These are phyloP conservation scores for Phrynocephalus guinanensis DNA, from an alignment of 2,797 vertebrate species.

Conservation along the genomic window DNA sequence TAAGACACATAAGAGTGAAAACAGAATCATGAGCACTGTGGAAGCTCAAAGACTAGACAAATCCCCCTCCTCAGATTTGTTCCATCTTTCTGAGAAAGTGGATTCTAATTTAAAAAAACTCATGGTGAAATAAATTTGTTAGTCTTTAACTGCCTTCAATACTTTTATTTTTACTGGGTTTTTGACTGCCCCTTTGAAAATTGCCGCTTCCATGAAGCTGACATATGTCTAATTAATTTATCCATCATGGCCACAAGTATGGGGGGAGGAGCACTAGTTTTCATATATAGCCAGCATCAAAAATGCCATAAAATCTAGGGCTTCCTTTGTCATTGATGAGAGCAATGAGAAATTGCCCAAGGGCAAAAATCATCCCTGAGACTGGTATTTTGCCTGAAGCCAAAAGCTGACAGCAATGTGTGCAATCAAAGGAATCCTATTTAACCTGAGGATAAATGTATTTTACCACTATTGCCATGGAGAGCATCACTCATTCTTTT, in stretches of 20 bases:
- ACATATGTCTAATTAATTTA: background rate
- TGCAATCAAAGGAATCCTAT: constrained; percentile 28
- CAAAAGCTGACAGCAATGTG: background rate
- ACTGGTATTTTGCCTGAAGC: constrained; percentile 29
- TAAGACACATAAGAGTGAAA: too few relatives aligned
- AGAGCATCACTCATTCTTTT: background rate
- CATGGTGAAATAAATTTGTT: too few relatives aligned
- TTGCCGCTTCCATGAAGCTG: background rate
- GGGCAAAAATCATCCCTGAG: constrained; percentile 7
- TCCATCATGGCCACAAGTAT: background rate
- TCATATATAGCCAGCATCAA: constrained; percentile 3
- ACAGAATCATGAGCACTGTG: too few relatives aligned
- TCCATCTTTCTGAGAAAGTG: too few relatives aligned
- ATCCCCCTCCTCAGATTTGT: too few relatives aligned
- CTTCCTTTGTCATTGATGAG: constrained; percentile 16
- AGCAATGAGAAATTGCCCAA: constrained; percentile 11
- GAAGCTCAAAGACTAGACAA: too few relatives aligned
- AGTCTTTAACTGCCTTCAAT: too few relatives aligned
- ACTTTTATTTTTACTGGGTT: too few relatives aligned
- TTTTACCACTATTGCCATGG: background rate
- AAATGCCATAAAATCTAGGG: constrained; percentile 20
- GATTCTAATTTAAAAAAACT: too few relatives aligned
- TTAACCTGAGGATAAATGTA: constrained; percentile 6
- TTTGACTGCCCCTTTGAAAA: too few relatives aligned
- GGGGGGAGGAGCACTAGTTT: background rate